Evolutionary conservation across 2,113 vertebrate genomes (phyloP).

Genomic region (Myrmecobius fasciatus): DNA sequence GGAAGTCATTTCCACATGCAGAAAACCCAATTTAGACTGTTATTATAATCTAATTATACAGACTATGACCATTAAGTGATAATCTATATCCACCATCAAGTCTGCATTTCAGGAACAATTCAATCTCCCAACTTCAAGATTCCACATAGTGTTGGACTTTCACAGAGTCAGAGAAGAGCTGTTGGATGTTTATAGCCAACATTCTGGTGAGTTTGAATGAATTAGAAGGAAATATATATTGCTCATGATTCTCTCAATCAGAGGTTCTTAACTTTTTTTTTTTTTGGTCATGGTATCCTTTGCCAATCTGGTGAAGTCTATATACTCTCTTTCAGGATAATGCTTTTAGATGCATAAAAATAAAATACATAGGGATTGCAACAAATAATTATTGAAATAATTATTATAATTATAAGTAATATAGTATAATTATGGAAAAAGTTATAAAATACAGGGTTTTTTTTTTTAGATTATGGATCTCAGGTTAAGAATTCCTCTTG

Average conservation of each 20-base stretch:
- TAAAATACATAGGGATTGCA: background rate
- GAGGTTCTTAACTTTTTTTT: background rate
- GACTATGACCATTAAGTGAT: too few species aligned
- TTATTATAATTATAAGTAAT: too few species aligned
- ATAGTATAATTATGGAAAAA: too few species aligned
- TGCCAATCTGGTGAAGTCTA: background rate
- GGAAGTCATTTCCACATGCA: background rate
- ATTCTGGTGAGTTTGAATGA: background rate
- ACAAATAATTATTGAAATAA: background rate
- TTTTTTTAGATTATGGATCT: background rate
- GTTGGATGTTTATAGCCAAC: background rate
- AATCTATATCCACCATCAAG: background rate
- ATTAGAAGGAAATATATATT: background rate
- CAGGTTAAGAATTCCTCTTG: background rate
- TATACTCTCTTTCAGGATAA: background rate
- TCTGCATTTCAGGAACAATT: background rate
- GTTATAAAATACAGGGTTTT: background rate
- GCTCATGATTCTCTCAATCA: background rate
- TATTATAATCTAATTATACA: too few species aligned
- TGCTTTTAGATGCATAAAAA: background rate
- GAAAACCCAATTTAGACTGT: background rate
- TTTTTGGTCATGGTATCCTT: background rate
- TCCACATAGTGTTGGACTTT: background rate
- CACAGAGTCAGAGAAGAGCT: background rate
- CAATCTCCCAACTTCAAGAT: background rate